Conservation (phyloP, 2,888 invertebrate species). For the Stegophylla sp. region DNA sequence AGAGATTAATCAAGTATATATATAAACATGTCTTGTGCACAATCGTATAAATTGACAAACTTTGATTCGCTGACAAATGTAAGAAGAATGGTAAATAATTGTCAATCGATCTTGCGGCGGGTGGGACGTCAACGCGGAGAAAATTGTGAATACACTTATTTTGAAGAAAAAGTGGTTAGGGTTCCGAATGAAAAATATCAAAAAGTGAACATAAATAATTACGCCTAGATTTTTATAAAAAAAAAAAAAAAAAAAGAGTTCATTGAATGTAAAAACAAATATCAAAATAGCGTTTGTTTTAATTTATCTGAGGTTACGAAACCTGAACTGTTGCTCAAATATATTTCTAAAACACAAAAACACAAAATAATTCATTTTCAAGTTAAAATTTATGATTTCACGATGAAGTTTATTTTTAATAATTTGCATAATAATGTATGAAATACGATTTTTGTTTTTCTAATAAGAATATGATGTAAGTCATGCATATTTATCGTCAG, state of each 20-base stretch:
- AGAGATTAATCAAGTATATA: neutral
- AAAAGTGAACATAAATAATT: slow-evolving; percentile 5
- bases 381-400: no score
- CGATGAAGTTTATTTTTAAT: no score
- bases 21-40: neutral
- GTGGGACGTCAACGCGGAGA: no score
- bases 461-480: no score
- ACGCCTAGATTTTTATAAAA: neutral
- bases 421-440: no score
- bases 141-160: neutral
- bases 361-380: no score
- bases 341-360: neutral
- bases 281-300: neutral
- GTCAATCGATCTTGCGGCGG: neutral
- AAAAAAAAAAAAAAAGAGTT: no score
- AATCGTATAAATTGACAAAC: slow-evolving; percentile 13
- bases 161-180: neutral
- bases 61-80: neutral
- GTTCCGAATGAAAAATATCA: neutral
- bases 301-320: neutral
- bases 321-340: slow-evolving; percentile 1
- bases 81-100: slow-evolving; percentile 7
- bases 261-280: slow-evolving; percentile 23
- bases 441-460: no score
- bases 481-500: no score